A percentile compares a stretch with the other conserved stretches of the same genome.
These are phyloP conservation scores for Chrysaora quinquecirrha DNA, from an alignment of 30 jellyfish, hydroid and myxozoan genomes.

Conservation along the genomic window DNA sequence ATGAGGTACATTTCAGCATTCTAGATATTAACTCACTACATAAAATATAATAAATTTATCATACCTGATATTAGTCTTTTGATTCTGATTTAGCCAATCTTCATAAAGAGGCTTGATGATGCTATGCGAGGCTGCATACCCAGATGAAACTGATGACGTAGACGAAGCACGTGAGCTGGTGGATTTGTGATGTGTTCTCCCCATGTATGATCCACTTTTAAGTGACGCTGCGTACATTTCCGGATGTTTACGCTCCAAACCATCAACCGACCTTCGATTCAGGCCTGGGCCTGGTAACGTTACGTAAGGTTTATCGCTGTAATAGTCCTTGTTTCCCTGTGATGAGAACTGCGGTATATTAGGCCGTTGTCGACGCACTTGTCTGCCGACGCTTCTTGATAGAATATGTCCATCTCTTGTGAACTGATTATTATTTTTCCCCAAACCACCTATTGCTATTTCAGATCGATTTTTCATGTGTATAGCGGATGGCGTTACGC, in stretches of 20 bases:
- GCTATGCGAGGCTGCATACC: constrained; percentile 46
- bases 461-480: background rate
- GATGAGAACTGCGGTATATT: background rate
- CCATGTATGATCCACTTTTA: constrained; percentile 8
- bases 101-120: constrained; percentile 82
- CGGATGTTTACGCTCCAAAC: constrained; percentile 21
- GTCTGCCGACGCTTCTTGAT: background rate
- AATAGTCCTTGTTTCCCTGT: background rate
- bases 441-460: background rate
- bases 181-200: constrained; percentile 46
- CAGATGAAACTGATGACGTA: constrained; percentile 90
- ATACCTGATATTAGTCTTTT: background rate
- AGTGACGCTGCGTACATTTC: constrained; percentile 3
- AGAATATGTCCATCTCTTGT: background rate
- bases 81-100: constrained; percentile 16
- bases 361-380: background rate
- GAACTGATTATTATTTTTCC: background rate
- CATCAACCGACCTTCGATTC: constrained; percentile 18
- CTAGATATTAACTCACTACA: too few relatives aligned
- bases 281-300: constrained; percentile 16
- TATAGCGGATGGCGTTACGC: constrained; percentile 30
- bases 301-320: background rate
- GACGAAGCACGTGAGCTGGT: constrained; percentile 93
- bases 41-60: too few relatives aligned
- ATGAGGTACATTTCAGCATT: too few relatives aligned